Base-by-base conservation (phyloP, 2,888 invertebrate genomes). In the Pheosia gnoma region DNA sequence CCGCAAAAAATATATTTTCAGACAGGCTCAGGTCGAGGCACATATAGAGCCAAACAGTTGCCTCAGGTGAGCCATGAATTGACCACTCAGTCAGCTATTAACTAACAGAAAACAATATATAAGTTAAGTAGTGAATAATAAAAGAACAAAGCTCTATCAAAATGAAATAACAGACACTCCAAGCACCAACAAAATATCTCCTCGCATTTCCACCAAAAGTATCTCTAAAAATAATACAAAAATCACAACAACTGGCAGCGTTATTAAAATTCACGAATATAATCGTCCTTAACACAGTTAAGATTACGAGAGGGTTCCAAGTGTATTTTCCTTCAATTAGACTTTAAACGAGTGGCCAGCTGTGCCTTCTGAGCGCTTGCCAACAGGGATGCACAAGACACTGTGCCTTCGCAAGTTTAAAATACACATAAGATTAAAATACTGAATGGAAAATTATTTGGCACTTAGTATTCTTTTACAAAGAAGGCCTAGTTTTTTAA, bases 301-400 rank as follows among this genome's bases (percentile, higher is more conserved):
- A 68, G 56, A 66, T 59, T 66, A 66, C 60, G 60, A 56, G 54
- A 54, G 63, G 57, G 41, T 59, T 58, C 59, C 60, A 59, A 65
- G 67, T 68, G 62, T 69, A 70, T 71, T 70, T 71, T 75, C 74
- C 68, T 72, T 76, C 70, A 79, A 76, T 80, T 76, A 73, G 65
- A 52, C 60, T 70, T 59, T 66, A 66, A 80, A 68, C 55, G 68
- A 60, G 66, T 65, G 60, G 51, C 61, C 65, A 65, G 61, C 65
- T 74, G 62, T 45, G 62, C 62, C 65, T 61, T 59, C 77, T 77
- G 79, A 75, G 66, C 61, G 59, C 66, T 62, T 76, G 81, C 80
- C 81, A 81, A 74, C 77, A 67, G 66, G 70, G 75, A 77, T 80
- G 81, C 66, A 67, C 67, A 67, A 70, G 70, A 75, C 73, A 67